Base-by-base conservation (phyloP, 2,888 invertebrate genomes). In the Dicyrtoma fusca region DNA sequence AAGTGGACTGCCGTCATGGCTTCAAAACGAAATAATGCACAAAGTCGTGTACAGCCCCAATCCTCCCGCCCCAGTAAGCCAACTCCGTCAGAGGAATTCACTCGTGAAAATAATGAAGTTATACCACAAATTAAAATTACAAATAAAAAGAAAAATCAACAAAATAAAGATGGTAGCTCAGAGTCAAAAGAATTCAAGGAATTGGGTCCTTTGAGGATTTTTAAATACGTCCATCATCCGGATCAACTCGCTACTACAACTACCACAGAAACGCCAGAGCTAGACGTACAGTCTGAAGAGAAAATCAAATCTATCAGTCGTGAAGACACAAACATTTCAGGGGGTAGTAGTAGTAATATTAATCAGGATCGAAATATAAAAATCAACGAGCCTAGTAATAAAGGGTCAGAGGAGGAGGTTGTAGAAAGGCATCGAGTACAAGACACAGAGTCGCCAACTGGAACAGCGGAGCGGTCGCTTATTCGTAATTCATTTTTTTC, bases 171-270 rank as follows among this genome's bases (percentile, higher is more conserved):
- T 8, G 34, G 8, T 34, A 34, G 8, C 4, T 34, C 34, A 34
- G 34, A 34, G 4, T 5, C 8, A 8, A 34, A 34, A 8, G 34
- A 34, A 34, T 34, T 34, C 8, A 34, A 34, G 34, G 34, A 34
- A 34, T 63, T 77, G 47, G 76, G 75, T 26, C 76, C 77, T n/a
- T 51, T 79, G 14, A 57, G 79, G 10, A 74, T 80, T 26, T 80
- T 78, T 68, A 80, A 78, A 45, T 80, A 80, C 51, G 69, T 80
- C 6, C 19, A 63, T 68, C 63, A 72, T 45, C 72, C 72, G 1
- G 72, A 68, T 45, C 17, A 11, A 14, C 44, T 5, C 21, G 25
- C 47, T 10, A 64, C 53, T 8, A 53, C 53, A 10, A 53, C 17
- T 53, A 19, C 19, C 10, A 21, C 34, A 34, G 34, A 34, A 34